These are phyloP conservation scores for Indri indri DNA, from an alignment of 2,113 vertebrate species.

Conservation along the genomic window DNA sequence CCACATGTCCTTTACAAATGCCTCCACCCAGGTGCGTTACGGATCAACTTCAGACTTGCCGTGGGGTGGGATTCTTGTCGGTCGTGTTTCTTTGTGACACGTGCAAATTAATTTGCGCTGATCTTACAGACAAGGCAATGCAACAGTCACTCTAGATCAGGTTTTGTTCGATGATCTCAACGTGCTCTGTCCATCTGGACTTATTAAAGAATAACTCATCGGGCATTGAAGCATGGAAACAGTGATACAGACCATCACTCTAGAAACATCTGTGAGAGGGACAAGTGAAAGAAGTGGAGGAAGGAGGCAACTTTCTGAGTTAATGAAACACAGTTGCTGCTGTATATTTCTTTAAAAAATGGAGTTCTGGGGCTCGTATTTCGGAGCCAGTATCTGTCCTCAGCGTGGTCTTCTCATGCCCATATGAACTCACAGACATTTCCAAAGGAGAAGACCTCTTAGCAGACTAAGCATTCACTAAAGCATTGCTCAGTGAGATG, in stretches of 20 bases:
- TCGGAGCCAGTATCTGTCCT: neutral
- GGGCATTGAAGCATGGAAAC: neutral
- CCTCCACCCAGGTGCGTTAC: slow-evolving; percentile 52
- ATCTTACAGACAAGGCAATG: neutral
- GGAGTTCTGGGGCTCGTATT: neutral
- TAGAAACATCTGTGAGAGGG: neutral
- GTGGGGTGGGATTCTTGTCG: neutral
- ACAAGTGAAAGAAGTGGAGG: neutral
- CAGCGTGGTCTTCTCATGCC: rapidly evolving
- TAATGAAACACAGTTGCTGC: neutral
- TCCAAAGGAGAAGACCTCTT: rapidly evolving
- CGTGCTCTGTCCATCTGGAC: neutral
- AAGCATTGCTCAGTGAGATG: rapidly evolving
- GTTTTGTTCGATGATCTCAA: neutral
- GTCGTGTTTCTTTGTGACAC: neutral
- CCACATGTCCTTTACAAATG: slow-evolving; percentile 70
- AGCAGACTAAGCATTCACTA: rapidly evolving
- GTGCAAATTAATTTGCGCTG: neutral
- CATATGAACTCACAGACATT: neutral
- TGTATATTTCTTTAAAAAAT: neutral
- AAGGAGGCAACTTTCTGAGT: neutral
- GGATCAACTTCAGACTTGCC: neutral
- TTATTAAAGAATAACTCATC: neutral
- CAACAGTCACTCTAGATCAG: neutral
- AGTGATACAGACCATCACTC: neutral